A percentile compares a stretch with the other conserved stretches of the same genome.
These are phyloP conservation scores for Dreissena polymorpha DNA, from an alignment of 1,140 invertebrate species.

Conservation along the genomic window DNA sequence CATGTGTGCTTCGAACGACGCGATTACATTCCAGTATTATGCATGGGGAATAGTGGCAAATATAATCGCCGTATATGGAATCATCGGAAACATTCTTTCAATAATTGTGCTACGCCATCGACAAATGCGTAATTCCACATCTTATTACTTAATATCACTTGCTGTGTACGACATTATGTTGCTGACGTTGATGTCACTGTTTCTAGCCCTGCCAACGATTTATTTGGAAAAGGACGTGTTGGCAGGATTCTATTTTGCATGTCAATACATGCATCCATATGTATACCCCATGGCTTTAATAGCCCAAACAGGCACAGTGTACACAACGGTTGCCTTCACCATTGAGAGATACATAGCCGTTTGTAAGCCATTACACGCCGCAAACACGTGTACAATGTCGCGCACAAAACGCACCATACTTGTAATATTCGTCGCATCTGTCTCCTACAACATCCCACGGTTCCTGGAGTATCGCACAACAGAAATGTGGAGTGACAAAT, in stretches of 20 bases:
- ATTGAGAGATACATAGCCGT: slow-evolving; percentile 89
- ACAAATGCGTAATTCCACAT: slow-evolving; percentile 76
- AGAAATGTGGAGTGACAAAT: slow-evolving; percentile 26
- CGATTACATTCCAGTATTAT: slow-evolving; percentile 69
- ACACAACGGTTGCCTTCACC: slow-evolving; percentile 88
- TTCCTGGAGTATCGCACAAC: slow-evolving; percentile 67
- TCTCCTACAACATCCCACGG: slow-evolving; percentile 85
- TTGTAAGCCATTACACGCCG: slow-evolving; percentile 88
- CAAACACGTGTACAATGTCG: slow-evolving; percentile 87
- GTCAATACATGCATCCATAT: slow-evolving; percentile 81
- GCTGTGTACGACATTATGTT: slow-evolving; percentile 76
- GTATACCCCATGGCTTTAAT: slow-evolving; percentile 84
- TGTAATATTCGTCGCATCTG: slow-evolving; percentile 84
- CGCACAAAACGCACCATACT: slow-evolving; percentile 83
- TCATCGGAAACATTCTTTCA: slow-evolving; percentile 76
- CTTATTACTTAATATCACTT: slow-evolving; percentile 75
- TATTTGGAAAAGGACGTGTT: slow-evolving; percentile 89
- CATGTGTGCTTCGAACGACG: neutral
- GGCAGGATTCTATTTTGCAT: slow-evolving; percentile 83
- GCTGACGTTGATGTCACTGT: slow-evolving; percentile 87
- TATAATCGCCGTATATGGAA: slow-evolving; percentile 82
- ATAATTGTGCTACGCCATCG: slow-evolving; percentile 74
- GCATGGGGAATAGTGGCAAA: slow-evolving; percentile 83
- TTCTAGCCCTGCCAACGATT: slow-evolving; percentile 87
- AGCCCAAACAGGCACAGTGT: slow-evolving; percentile 93